A percentile compares a stretch with the other conserved stretches of the same genome.
Conservation (phyloP, 2,888 invertebrate genomes). For the Ctena decussata region DNA sequence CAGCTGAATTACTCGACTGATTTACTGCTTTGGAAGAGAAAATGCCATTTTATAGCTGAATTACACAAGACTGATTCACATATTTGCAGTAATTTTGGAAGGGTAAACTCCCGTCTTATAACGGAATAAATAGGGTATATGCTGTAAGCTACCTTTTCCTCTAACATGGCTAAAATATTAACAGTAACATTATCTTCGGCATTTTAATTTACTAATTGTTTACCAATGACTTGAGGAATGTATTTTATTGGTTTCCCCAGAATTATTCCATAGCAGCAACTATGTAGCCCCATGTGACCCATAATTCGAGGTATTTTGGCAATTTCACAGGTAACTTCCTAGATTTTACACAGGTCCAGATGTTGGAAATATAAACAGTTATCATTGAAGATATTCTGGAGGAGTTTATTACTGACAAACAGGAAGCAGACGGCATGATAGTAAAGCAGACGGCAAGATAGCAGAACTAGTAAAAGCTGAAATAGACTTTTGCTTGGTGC, state of each 20-base stretch:
- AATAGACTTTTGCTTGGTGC: no score
- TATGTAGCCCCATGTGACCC: not conserved
- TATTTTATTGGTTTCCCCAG: not conserved
- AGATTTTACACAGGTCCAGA: not conserved
- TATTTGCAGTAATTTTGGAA: no score
- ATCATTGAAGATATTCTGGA: not conserved
- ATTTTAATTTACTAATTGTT: not conserved
- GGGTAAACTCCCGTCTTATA: no score
- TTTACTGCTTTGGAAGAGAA: no score
- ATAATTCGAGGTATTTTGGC: conserved; percentile 4
- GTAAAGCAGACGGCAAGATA: no score
- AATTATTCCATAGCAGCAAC: not conserved
- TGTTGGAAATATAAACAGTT: not conserved
- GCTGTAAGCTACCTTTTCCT: no score
- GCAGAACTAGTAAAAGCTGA: no score
- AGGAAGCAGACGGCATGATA: not conserved
- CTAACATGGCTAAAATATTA: no score
- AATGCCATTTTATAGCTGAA: no score
- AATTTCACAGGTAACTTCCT: conserved; percentile 6
- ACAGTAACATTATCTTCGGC: not conserved
- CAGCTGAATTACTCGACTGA: no score
- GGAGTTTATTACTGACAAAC: not conserved
- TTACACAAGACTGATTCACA: no score
- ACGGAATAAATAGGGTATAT: no score
- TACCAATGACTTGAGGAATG: not conserved